Evolutionary conservation across 2,888 invertebrate genomes (phyloP).

Genomic region (Vesta saturnalis): DNA sequence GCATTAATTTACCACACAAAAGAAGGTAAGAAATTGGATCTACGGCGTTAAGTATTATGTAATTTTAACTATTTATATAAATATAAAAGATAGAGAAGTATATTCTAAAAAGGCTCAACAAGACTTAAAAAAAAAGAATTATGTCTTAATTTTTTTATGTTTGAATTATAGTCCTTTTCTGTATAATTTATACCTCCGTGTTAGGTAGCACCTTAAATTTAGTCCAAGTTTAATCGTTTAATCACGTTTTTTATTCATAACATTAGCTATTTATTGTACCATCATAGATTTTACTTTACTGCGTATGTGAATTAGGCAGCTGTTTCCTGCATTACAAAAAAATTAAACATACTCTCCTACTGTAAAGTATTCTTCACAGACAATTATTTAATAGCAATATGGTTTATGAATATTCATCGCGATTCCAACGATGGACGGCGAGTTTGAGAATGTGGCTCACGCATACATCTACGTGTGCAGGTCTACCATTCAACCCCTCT

Average conservation of each 20-base stretch:
- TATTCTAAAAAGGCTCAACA: neutral
- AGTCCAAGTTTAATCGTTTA: neutral
- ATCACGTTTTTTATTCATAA: neutral
- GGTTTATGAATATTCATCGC: slow-evolving; percentile 46
- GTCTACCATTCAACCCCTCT: slow-evolving; percentile 47
- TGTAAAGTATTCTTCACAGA: slow-evolving; percentile 32
- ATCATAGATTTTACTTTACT: slow-evolving; percentile 2
- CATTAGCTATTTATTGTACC: neutral
- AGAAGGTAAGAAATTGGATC: no score
- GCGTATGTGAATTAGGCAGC: neutral
- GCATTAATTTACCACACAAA: no score
- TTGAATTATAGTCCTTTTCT: neutral
- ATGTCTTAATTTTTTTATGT: neutral
- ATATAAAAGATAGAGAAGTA: neutral
- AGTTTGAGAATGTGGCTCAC: slow-evolving; percentile 54
- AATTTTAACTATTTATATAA: neutral
- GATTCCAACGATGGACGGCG: slow-evolving; percentile 45
- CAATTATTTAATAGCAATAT: slow-evolving; percentile 40
- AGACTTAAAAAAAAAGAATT: slow-evolving; percentile 1
- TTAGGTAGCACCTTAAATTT: neutral
- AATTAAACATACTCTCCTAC: slow-evolving; percentile 25
- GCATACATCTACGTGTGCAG: slow-evolving; percentile 52
- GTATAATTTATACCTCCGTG: neutral
- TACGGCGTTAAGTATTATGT: no score
- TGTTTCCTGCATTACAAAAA: slow-evolving; percentile 9